Evolutionary conservation across 2,113 vertebrate genomes (phyloP), one percentile per base, ranked within the genome.

Genomic region (Brevimyrus niger): DNA sequence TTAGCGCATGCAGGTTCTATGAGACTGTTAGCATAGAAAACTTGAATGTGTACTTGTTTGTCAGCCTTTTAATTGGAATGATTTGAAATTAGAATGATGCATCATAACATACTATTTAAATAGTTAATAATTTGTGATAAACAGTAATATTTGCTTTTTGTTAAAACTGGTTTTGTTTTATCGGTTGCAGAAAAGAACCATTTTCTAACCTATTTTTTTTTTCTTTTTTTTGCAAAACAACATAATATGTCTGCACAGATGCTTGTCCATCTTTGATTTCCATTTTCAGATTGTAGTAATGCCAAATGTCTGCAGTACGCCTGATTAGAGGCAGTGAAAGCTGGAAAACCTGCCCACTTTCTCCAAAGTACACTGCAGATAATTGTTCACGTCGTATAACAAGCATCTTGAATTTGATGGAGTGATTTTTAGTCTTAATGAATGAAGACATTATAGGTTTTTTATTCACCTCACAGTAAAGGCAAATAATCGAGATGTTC

Each of bases 11-110:
- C 15, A 50, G 84, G 46, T 48, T 31, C 83, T 86, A 13, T 11
- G 21, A 50, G 21, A 86, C 46, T 50, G 15, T 86, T 51, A 51
- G 50, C 47, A 53, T 31, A 19, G 21, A 4, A 86, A 51, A 31
- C 10, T 31, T 27, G 51, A 48, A 51, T 31, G 10, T 86, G 47
- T 86, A 35, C 84, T 27, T 10, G 13, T 47, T 86, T 86, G 84
- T 86, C n/a, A 55, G 4, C 27, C 84, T n/a, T 51, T n/a, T 86
- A 53, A 86, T 8, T 86, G n/a, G 48, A 86, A 86, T 86, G n/a
- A 86, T 86, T 86, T 51, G 27, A 51, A 86, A 86, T 86, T 50
- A 51, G 31, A 86, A 17, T 17, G 23, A 50, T 86, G 27, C 53
- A 50, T 53, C 27, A 47, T 51, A 5, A 50, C 47, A 50, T 86